A percentile compares a stretch with the other conserved stretches of the same genome.
Evolutionary conservation across 2,797 vertebrate genomes (phyloP).

Genomic region (Selene dorsalis): DNA sequence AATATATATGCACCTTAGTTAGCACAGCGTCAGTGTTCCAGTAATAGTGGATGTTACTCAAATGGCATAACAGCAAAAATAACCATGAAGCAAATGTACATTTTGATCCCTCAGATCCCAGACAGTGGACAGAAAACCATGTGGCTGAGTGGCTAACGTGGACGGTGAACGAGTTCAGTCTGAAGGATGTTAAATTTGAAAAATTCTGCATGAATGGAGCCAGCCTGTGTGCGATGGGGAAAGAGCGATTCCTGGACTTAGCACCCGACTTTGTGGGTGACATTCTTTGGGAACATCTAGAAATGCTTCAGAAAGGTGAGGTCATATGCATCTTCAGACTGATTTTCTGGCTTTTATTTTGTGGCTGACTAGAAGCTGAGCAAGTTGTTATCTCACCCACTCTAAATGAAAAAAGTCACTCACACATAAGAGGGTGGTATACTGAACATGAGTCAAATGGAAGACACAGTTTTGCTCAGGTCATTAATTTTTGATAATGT

Average conservation of each 20-base stretch:
- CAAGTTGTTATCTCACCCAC: neutral
- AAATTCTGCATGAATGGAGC: constrained; percentile 97
- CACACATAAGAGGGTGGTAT: neutral
- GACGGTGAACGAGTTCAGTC: constrained; percentile 98
- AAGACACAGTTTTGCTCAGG: constrained; percentile 71
- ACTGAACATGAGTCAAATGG: constrained; percentile 72
- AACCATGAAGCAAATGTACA: neutral
- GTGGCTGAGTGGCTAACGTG: constrained; percentile 97
- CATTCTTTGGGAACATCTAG: constrained; percentile 99
- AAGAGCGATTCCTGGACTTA: constrained; percentile 96
- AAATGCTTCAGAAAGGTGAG: constrained; percentile 98
- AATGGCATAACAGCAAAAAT: neutral
- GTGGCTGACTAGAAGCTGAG: neutral
- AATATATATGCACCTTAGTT: too few species aligned
- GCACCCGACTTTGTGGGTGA: constrained; percentile 98
- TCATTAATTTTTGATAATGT: constrained; percentile 81
- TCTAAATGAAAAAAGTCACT: constrained; percentile 1
- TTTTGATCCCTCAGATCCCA: constrained; percentile 86
- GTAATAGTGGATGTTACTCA: neutral
- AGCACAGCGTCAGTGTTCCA: neutral
- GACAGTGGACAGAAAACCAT: constrained; percentile 95
- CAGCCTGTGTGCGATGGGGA: constrained; percentile 93
- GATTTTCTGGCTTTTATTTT: neutral
- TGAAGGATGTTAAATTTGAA: constrained; percentile 97
- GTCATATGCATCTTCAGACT: neutral